Evolutionary conservation across 2,888 invertebrate species (phyloP).

Genomic region (Lamellibrachia columna): DNA sequence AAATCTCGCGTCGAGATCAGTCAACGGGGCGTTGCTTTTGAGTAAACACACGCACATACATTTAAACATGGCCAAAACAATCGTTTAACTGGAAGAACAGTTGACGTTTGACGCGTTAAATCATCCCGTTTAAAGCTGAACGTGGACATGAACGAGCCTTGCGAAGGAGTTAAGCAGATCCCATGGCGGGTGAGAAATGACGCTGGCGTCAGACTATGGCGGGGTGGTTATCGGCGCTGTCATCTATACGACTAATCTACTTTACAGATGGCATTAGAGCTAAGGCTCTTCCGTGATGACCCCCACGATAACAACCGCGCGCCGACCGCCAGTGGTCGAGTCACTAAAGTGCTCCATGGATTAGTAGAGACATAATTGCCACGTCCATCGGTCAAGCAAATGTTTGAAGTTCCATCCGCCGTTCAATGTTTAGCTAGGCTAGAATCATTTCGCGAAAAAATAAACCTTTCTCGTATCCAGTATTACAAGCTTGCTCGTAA

Average conservation of each 20-base stretch:
- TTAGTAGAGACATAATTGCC: neutral
- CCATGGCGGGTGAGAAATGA: neutral
- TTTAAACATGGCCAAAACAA: neutral
- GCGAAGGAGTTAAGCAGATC: neutral
- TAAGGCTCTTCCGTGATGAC: neutral
- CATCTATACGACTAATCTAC: slow-evolving; percentile 5
- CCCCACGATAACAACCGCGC: neutral
- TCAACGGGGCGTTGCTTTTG: neutral
- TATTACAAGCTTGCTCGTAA: too few relatives aligned
- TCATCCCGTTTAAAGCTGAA: neutral
- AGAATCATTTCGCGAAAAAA: too few relatives aligned
- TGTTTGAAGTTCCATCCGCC: neutral
- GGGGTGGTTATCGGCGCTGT: neutral
- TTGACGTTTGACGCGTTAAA: neutral
- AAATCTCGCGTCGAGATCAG: neutral
- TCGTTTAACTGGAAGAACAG: neutral
- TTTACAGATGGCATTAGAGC: neutral
- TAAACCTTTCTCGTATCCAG: too few relatives aligned
- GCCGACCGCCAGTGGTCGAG: neutral
- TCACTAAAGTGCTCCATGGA: neutral
- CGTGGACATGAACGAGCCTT: neutral
- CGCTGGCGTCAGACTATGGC: neutral
- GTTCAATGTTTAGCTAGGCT: too few relatives aligned
- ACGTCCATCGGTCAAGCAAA: neutral
- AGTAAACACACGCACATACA: neutral